phyloP scores from a whole-genome alignment of 1,140 invertebrate genomes.

The Diorhabda carinulata region DNA sequence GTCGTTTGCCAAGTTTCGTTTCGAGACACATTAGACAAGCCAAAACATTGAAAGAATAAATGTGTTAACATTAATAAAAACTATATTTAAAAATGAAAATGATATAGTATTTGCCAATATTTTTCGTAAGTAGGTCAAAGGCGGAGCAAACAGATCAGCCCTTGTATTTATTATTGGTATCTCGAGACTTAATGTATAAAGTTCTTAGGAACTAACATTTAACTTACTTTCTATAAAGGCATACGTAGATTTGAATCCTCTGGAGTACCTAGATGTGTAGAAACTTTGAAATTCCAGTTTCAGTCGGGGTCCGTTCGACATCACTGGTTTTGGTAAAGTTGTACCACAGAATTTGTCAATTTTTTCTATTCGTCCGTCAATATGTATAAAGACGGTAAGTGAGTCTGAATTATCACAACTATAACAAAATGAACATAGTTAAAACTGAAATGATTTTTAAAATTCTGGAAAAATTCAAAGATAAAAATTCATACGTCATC shows the following conservation, averaged over 20 bases:
- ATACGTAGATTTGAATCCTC: slow-evolving; percentile 84
- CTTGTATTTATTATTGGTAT: too few relatives aligned
- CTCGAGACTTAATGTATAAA: too few relatives aligned
- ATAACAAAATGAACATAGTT: slow-evolving; percentile 43
- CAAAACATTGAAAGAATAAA: too few relatives aligned
- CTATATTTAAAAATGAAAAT: too few relatives aligned
- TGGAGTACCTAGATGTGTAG: slow-evolving; percentile 63
- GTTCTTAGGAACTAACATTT: neutral
- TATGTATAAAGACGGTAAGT: slow-evolving; percentile 71
- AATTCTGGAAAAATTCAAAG: neutral
- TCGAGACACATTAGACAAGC: too few relatives aligned
- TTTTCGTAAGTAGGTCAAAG: too few relatives aligned
- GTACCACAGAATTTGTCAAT: slow-evolving; percentile 81
- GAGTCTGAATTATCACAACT: slow-evolving; percentile 76
- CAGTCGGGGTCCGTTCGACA: slow-evolving; percentile 83
- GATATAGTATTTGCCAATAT: too few relatives aligned
- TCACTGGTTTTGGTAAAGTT: slow-evolving; percentile 72
- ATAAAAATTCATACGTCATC: too few relatives aligned
- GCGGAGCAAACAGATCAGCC: too few relatives aligned
- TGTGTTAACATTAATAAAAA: too few relatives aligned
- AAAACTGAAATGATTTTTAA: slow-evolving; percentile 7
- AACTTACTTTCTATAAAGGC: slow-evolving; percentile 84
- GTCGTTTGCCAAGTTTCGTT: too few relatives aligned
- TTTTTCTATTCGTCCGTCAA: slow-evolving; percentile 73
- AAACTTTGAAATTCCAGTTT: slow-evolving; percentile 77